These are phyloP conservation scores for Notoglanidium macrostoma DNA, from an alignment of 2,797 vertebrate species.

Conservation along the genomic window DNA sequence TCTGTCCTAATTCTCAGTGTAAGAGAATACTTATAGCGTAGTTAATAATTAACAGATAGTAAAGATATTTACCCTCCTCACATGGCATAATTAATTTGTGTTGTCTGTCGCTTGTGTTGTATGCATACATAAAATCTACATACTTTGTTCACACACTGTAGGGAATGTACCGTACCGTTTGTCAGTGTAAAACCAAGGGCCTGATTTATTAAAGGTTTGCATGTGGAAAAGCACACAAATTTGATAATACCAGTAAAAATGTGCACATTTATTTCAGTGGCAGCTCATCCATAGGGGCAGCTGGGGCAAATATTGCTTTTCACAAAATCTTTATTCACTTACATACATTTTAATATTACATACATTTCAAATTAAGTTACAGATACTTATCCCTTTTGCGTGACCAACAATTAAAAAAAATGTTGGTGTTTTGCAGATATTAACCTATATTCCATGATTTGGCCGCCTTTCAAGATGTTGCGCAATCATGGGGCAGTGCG, in stretches of 20 bases:
- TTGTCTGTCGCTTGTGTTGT: background rate
- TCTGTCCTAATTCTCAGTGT: slow-evolving; percentile 25
- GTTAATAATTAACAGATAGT: background rate
- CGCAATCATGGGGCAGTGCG: background rate
- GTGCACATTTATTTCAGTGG: background rate
- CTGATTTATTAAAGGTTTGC: background rate
- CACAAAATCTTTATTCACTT: background rate
- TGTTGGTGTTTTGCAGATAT: background rate
- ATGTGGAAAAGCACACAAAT: background rate
- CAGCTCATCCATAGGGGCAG: background rate
- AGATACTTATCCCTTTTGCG: background rate
- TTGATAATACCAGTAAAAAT: background rate
- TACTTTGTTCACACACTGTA: background rate
- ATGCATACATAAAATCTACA: background rate
- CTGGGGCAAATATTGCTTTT: background rate
- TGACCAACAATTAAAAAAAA: background rate
- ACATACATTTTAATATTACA: background rate
- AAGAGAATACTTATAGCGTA: slow-evolving; percentile 14
- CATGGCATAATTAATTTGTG: background rate
- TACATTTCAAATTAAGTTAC: background rate
- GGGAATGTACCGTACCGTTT: background rate
- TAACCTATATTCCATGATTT: background rate
- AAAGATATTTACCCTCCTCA: background rate
- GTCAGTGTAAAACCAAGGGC: background rate
- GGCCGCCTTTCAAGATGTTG: background rate